Evolutionary conservation across 2,888 invertebrate genomes (phyloP).

Genomic region (Halictus ligatus): DNA sequence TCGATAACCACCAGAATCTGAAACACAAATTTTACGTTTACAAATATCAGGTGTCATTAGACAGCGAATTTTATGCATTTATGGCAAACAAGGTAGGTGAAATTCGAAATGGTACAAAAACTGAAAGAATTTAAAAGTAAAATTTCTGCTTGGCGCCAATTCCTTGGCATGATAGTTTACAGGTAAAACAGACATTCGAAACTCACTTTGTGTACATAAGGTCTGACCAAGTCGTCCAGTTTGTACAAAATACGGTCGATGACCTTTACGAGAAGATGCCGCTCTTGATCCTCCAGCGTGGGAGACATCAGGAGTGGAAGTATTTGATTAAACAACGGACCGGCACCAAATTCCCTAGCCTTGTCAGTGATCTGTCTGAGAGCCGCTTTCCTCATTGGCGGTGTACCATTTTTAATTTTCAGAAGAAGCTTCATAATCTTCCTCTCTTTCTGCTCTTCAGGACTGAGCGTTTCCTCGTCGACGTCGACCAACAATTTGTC

Average conservation of each 20-base stretch:
- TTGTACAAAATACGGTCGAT: slow-evolving; percentile 99
- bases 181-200: not conserved
- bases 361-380: slow-evolving; percentile 99
- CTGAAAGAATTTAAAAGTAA: not conserved
- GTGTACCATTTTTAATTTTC: slow-evolving; percentile 99
- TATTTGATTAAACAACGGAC: slow-evolving; percentile 99
- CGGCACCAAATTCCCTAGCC: slow-evolving; percentile 99
- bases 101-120: not conserved
- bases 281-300: slow-evolving; percentile 99
- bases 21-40: slow-evolving; percentile 56
- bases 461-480: slow-evolving; percentile 97
- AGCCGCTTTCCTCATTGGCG: slow-evolving; percentile 99
- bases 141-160: no score
- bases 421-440: slow-evolving; percentile 99
- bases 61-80: not conserved
- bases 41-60: not conserved
- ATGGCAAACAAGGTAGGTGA: not conserved
- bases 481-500: slow-evolving; percentile 99
- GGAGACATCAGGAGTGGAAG: slow-evolving; percentile 99
- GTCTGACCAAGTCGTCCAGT: slow-evolving; percentile 98
- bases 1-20: slow-evolving; percentile 99
- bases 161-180: not conserved
- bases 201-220: slow-evolving; percentile 97
- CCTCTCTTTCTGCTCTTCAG: slow-evolving; percentile 98
- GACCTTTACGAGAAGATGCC: slow-evolving; percentile 99